phyloP scores from a whole-genome alignment of 2,797 vertebrate species.

The Rousettus madagascariensis region DNA sequence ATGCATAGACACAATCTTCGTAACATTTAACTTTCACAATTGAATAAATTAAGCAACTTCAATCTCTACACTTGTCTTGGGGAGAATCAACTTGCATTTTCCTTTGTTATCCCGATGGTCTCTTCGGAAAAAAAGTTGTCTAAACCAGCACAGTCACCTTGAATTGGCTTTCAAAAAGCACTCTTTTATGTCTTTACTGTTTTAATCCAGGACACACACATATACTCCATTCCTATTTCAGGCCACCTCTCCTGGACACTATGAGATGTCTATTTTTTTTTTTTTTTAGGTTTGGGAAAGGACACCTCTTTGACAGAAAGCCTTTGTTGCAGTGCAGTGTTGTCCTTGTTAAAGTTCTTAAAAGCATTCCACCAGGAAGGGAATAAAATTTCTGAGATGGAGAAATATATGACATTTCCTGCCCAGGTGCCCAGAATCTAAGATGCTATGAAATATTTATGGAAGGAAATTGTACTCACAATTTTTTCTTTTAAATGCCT shows the following conservation, averaged over 20 bases:
- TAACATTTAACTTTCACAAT: not conserved
- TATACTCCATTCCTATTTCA: not conserved
- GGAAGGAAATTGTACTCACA: constrained; percentile 77
- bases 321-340: not conserved
- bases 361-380: constrained; percentile 86
- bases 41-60: not conserved
- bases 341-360: constrained; percentile 86
- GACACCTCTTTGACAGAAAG: constrained; percentile 1
- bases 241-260: not conserved
- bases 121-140: not conserved
- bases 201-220: not conserved
- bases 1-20: not conserved
- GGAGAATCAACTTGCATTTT: not conserved
- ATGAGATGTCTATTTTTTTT: not conserved
- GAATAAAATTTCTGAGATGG: constrained; percentile 88
- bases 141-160: not conserved
- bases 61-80: not conserved
- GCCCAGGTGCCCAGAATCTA: constrained; percentile 89
- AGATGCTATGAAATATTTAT: constrained; percentile 88
- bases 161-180: not conserved
- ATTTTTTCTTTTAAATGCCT: constrained; percentile 79
- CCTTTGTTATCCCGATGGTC: not conserved
- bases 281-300: not conserved
- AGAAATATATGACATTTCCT: constrained; percentile 94
- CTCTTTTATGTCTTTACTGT: not conserved